Evolutionary conservation across 1,140 invertebrate species (phyloP).

Genomic region (Gyrodactylus bullatarudis): DNA sequence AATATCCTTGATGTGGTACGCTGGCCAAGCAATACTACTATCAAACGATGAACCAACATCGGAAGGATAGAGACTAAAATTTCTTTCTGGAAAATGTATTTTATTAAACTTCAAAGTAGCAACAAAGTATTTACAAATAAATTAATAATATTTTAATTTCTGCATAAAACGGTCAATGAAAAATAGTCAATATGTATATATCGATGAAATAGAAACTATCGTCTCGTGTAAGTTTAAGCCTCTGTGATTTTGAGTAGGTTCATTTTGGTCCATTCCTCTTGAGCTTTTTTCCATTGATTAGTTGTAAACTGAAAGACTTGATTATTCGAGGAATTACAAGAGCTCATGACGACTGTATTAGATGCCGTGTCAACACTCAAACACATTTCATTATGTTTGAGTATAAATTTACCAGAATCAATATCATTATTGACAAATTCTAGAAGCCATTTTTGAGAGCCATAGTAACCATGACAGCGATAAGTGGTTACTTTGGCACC

Average conservation of each 20-base stretch:
- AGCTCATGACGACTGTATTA: background rate
- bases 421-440: background rate
- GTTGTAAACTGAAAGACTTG: background rate
- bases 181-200: no score
- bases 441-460: background rate
- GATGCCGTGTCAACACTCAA: background rate
- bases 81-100: no score
- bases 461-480: background rate
- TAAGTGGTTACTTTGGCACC: background rate
- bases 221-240: background rate
- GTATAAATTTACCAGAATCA: background rate
- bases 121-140: no score
- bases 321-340: background rate
- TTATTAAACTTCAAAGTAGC: no score
- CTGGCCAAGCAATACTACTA: no score
- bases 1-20: no score
- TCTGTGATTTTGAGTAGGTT: background rate
- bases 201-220: no score
- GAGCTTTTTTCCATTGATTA: background rate
- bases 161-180: no score
- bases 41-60: no score
- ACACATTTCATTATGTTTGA: background rate
- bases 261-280: background rate
- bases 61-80: no score
- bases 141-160: no score